Conservation (phyloP, 2,113 vertebrate genomes). For the Pollimyrus isidori region DNA sequence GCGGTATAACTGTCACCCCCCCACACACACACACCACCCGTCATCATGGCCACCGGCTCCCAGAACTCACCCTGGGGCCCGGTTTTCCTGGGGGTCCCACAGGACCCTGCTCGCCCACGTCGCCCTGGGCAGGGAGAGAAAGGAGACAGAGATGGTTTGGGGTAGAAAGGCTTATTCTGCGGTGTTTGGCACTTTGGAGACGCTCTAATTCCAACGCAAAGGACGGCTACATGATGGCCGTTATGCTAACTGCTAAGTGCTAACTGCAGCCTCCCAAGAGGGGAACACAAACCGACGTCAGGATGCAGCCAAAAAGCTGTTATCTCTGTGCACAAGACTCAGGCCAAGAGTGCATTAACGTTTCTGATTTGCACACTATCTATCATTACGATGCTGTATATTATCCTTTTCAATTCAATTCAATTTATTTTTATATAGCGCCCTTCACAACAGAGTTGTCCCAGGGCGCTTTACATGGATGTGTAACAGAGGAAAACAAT, state of each 20-base stretch:
- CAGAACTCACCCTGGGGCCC: conserved; percentile 76
- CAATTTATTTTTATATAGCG: no score
- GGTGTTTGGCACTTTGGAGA: neutral
- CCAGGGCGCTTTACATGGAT: no score
- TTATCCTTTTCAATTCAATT: no score
- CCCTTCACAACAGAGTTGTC: no score
- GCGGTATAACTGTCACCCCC: neutral
- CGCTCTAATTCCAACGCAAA: neutral
- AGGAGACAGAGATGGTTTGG: neutral
- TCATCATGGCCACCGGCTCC: neutral
- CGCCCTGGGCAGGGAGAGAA: conserved; percentile 63
- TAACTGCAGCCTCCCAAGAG: neutral
- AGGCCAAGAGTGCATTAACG: neutral
- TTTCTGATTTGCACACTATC: neutral
- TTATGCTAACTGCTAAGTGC: neutral
- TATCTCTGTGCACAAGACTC: neutral
- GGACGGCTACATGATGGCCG: neutral
- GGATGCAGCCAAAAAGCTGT: neutral
- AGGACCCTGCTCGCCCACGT: conserved; percentile 71
- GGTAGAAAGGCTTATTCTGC: neutral
- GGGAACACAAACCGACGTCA: neutral
- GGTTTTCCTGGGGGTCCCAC: conserved; percentile 71
- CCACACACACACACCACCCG: neutral
- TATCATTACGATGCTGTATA: neutral
- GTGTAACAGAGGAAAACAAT: no score